Conservation (phyloP, 2,797 vertebrate genomes). For the Pseudochirops cupreus region DNA sequence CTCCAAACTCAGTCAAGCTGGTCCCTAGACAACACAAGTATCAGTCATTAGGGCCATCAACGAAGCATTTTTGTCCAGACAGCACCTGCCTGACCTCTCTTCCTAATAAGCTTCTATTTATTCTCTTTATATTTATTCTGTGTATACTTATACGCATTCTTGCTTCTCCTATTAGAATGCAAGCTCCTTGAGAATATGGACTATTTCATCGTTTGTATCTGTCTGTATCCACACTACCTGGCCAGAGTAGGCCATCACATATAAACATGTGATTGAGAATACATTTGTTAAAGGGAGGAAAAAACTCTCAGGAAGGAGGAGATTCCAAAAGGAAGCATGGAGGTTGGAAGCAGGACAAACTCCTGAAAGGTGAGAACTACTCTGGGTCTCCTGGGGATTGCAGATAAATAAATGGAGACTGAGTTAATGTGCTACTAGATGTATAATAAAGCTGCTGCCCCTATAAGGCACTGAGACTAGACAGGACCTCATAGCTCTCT, state of each 20-base stretch:
- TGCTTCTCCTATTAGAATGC: background rate
- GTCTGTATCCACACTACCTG: background rate
- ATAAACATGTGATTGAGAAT: background rate
- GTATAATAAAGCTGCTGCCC: background rate
- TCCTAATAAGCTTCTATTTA: background rate
- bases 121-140: background rate
- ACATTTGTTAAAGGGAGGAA: background rate
- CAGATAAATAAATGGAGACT: background rate
- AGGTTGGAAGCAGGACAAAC: background rate
- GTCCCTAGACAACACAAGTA: background rate
- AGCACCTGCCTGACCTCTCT: background rate
- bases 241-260: background rate
- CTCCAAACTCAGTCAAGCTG: background rate
- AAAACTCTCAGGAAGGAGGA: background rate
- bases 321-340: background rate
- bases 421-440: background rate
- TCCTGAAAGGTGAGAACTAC: background rate
- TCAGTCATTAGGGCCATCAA: background rate
- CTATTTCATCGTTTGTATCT: background rate
- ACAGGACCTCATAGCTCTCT: background rate
- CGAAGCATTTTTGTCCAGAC: background rate
- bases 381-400: background rate
- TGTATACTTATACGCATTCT: background rate
- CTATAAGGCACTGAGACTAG: background rate
- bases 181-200: background rate